Evolutionary conservation across 2,113 vertebrate species (phyloP), one percentile per base, ranked within the genome.

Genomic region (Oryzias celebensis): DNA sequence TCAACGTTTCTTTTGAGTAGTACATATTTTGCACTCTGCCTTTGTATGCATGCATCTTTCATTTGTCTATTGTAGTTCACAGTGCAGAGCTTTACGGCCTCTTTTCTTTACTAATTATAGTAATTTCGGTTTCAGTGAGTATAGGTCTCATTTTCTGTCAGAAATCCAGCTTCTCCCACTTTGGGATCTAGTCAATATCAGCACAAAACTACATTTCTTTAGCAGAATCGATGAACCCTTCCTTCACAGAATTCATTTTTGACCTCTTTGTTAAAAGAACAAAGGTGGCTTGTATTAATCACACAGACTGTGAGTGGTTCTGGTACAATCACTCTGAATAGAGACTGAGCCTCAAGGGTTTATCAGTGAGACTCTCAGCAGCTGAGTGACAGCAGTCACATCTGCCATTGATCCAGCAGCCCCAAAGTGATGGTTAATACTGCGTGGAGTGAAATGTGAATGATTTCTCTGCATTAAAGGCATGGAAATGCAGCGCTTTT

Each of bases 211-310:
- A 36, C 36, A 13, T 36, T 36, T 36, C 36, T 36, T 36, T 36
- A 2, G 8, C 15, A 47, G 14, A 26, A 62, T 56, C 65, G 51
- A 71, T 79, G 58, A n/a, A 64, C 49, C 10, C 14, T 62, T 28
- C 58, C 59, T 49, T 66, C 18, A 28, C 44, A 51, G 22, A 78
- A 55, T 75, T 16, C 15, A 22, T 68, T 62, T 54, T 28, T 72
- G 70, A 77, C 70, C 67, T 46, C 56, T 58, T 60, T 80, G 62
- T 75, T 17, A 31, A 41, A 64, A 58, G 22, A 77, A 60, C 45
- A 70, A 65, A 71, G 60, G 53, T 67, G 48, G 13, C 28, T 59
- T 60, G 53, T 47, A 73, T 83, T 72, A 79, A 78, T 69, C 73
- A 74, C 47, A 55, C 15, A 4, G 57, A 45, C 71, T 57, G 57